Conservation (phyloP, 1,140 invertebrate species). For the Oryctes rhinoceros region DNA sequence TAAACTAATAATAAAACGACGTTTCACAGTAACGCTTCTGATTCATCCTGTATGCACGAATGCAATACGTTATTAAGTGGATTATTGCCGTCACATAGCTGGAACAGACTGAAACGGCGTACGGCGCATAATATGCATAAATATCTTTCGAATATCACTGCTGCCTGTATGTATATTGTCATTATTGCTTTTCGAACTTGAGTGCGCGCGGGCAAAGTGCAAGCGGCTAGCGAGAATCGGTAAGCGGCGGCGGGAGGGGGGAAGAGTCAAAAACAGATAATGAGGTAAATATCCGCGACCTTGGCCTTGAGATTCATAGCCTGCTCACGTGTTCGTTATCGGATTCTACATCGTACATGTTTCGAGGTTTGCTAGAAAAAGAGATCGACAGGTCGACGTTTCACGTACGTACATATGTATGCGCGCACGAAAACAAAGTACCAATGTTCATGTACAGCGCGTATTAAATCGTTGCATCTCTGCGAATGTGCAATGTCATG, state of each 20-base stretch:
- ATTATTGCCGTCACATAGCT: background rate
- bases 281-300: conserved; percentile 40
- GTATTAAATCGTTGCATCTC: background rate
- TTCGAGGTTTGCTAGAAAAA: background rate
- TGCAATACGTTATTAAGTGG: background rate
- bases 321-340: conserved; percentile 38
- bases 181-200: background rate
- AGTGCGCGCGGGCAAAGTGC: background rate
- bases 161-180: background rate
- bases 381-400: background rate
- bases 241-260: background rate
- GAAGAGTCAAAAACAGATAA: conserved; percentile 34
- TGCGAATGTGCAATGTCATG: too few species aligned
- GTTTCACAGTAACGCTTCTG: too few species aligned
- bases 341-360: conserved; percentile 32
- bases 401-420: background rate
- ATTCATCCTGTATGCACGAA: too few species aligned
- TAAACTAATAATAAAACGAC: too few species aligned
- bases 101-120: background rate
- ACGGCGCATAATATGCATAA: background rate
- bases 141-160: background rate
- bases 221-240: background rate
- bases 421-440: background rate
- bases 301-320: conserved; percentile 38
- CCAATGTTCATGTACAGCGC: background rate